phyloP scores from a whole-genome alignment of 2,888 invertebrate species.

The Eudemis profundana region DNA sequence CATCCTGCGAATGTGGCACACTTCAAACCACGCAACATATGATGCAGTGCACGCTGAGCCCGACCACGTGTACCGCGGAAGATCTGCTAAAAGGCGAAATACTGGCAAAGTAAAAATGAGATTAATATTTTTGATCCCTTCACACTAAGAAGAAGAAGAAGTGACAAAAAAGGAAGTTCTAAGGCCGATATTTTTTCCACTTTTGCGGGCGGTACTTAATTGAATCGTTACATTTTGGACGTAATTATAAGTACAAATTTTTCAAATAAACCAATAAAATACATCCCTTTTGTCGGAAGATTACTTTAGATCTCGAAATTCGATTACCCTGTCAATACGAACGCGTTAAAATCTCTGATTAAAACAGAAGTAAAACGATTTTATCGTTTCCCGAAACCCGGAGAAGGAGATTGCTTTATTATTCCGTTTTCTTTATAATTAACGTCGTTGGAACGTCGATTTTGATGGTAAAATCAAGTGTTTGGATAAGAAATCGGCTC shows the following conservation, averaged over 20 bases:
- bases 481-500: constrained; percentile 25
- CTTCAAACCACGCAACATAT: no score
- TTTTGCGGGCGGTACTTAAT: no score
- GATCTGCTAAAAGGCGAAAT: no score
- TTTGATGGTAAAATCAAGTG: constrained; percentile 41
- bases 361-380: constrained; percentile 8
- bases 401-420: constrained; percentile 39
- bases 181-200: no score
- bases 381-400: constrained; percentile 23
- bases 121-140: no score
- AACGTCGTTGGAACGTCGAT: constrained; percentile 42
- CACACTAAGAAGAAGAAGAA: no score
- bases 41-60: no score
- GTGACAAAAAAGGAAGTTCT: no score
- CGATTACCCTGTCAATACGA: neutral
- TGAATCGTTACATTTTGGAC: no score
- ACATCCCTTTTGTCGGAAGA: neutral
- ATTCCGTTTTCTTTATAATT: constrained; percentile 48
- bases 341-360: constrained; percentile 12
- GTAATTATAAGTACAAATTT: neutral
- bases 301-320: neutral
- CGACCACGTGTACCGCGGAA: no score
- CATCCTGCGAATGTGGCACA: no score
- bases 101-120: no score
- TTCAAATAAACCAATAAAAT: neutral